phyloP scores from a whole-genome alignment of 2,888 invertebrate genomes.

The Zonitis immaculata region DNA sequence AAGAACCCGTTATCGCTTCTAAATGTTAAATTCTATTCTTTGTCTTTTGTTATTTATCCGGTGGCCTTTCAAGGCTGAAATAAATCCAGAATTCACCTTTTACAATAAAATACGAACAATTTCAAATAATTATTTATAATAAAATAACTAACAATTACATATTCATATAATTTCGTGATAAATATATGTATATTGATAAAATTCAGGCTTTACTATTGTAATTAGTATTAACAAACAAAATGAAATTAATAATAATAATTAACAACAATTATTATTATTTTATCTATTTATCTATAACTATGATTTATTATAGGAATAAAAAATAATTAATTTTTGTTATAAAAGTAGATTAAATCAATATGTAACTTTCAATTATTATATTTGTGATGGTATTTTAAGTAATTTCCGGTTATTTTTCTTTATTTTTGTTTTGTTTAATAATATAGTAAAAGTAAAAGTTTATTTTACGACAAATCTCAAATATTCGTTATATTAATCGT shows the following conservation, averaged over 20 bases:
- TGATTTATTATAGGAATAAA: too few relatives aligned
- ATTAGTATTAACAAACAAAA: too few relatives aligned
- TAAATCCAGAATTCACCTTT: conserved; percentile 1
- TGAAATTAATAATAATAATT: too few relatives aligned
- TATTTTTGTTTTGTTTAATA: neutral
- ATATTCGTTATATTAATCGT: too few relatives aligned
- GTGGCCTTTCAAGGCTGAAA: neutral
- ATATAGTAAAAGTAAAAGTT: neutral
- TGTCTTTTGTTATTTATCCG: neutral
- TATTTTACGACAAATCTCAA: too few relatives aligned
- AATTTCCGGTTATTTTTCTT: neutral
- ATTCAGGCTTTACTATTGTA: neutral
- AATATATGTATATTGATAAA: neutral
- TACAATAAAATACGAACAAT: neutral
- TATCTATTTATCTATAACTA: too few relatives aligned
- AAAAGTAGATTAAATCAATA: neutral
- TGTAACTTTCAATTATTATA: neutral
- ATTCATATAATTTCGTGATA: too few relatives aligned
- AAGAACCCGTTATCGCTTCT: neutral
- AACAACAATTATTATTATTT: too few relatives aligned
- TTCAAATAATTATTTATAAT: neutral
- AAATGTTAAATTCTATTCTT: neutral
- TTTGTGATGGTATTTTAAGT: neutral
- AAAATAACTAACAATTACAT: too few relatives aligned
- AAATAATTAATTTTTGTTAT: too few relatives aligned